Base-by-base conservation (phyloP, 2,113 vertebrate species). In the Hylia prasina region DNA sequence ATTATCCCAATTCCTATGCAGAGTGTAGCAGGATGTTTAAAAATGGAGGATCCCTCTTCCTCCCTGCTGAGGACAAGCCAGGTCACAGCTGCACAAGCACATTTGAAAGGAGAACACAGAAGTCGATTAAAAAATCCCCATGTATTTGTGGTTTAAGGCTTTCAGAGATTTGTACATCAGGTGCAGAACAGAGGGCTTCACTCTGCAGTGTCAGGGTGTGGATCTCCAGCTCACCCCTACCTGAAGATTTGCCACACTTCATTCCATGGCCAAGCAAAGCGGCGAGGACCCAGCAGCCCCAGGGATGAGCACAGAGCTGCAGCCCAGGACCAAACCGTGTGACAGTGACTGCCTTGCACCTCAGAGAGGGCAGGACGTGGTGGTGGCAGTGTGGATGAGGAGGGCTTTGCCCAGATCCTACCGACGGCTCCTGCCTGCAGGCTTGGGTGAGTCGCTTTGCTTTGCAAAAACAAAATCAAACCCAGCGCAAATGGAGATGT, bases 341-440 rank as follows among this genome's bases (percentile, higher is more conserved):
- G 83, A 51, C 44, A 73, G 23, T 33, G 76, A 42, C 44, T 15
- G 35, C 72, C 33, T 45, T 7, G 42, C 7, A 0, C 37, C 66
- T 72, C 14, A 0, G 10, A 45, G 50, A 42, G 45, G 30, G 22
- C 64, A 85, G 63, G 33, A 37, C 0, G 0, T 10, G 69, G 9
- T 2, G 3, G 30, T 4, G 2, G 31, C 77, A 53, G 57, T 9
- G 0, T 95, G 87, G 73, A 25, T 25, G 37, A 0, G 0, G 35
- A 89, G 82, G 28, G 44, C 57, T 76, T 54, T 94, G 81, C 66
- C 84, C 8, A 1, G 50, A 2, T 2, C 66, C 75, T 90, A 91
- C 84, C 39, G 0, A 44, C 7, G 1, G 30, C 91, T 96, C 47
- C 57, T 2, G 0, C 30, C 60, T 25, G 15, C 0, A 0, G n/a